Base-by-base conservation (phyloP, 2,113 vertebrate genomes). In the Vanacampus margaritifer region DNA sequence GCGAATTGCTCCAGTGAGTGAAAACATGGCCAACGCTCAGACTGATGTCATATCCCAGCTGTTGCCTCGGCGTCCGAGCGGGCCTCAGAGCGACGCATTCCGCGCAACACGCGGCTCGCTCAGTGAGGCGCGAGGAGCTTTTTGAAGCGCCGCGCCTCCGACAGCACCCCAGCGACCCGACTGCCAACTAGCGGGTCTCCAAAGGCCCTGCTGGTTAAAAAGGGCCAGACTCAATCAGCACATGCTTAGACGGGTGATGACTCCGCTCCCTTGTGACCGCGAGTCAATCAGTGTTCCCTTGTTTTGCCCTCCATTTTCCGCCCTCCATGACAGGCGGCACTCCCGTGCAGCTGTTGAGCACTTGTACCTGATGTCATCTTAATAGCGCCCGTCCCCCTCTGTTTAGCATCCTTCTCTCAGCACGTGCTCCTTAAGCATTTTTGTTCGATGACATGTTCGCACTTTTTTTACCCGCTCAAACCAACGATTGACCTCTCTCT, bases 31-130 rank as follows among this genome's bases (percentile, higher is more conserved):
- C 87, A 91, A 87, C 79, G 88, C 35, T 67, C 63, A 50, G 89
- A 89, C 87, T 91, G 87, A 89, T 89, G 91, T 92, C 89, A 86
- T 87, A 83, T 86, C 86, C 87, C 89, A 92, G 91, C 91, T 92
- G 91, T 86, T 92, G 88, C 73, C 86, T 86, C 84, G 74, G 58
- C 83, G 81, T 89, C 87, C 88, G 87, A 84, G 79, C 84, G 72
- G 79, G 54, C 64, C 80, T 73, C 19, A 36, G 28, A 35, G 26
- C 45, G 43, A 4, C 26, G 10, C 82, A 87, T 85, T 83, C 86
- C 80, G 43, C 68, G 54, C 67, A 78, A 75, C 75, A 35, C 65
- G 19, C 84, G 37, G 84, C 85, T 86, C 86, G 84, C 82, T 87
- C 76, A 32, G 82, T 83, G 71, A 86, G 78, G 85, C 62, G 64